phyloP scores from a whole-genome alignment of 1,140 invertebrate species.

The Bombus waltoni region DNA sequence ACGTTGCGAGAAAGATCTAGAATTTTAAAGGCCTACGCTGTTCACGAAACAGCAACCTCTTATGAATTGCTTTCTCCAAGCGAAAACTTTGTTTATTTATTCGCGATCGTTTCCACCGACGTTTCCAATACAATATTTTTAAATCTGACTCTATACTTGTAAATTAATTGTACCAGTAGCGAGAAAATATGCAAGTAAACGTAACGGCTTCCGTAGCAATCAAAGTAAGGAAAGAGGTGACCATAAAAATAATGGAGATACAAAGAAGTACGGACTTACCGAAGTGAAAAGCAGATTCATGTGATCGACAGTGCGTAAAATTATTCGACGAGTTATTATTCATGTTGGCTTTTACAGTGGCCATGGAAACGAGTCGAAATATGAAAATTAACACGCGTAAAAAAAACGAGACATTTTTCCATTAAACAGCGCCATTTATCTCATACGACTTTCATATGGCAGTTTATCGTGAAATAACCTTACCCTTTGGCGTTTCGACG shows the following conservation, averaged over 20 bases:
- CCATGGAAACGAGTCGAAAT: constrained; percentile 50
- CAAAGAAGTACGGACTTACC: neutral
- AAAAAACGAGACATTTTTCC: constrained; percentile 62
- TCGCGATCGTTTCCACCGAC: neutral
- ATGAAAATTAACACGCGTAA: constrained; percentile 67
- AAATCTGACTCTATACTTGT: neutral
- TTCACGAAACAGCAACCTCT: too few species aligned
- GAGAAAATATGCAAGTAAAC: constrained; percentile 3
- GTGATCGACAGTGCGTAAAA: constrained; percentile 69
- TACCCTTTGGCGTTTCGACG: too few species aligned
- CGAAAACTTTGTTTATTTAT: too few species aligned
- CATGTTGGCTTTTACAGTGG: constrained; percentile 50
- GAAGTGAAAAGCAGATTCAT: constrained; percentile 60
- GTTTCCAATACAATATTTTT: neutral
- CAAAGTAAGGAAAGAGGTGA: neutral
- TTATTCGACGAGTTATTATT: constrained; percentile 72
- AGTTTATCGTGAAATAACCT: too few species aligned
- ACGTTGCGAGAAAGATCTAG: too few species aligned
- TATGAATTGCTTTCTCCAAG: too few species aligned
- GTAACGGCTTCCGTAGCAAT: neutral
- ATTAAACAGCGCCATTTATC: constrained; percentile 43
- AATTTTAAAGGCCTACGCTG: too few species aligned
- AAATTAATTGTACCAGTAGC: constrained; percentile 1
- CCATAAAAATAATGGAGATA: constrained; percentile 8
- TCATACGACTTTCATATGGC: neutral